Evolutionary conservation across 2,797 vertebrate genomes (phyloP).

Genomic region (Amblyopsis hoosieri): DNA sequence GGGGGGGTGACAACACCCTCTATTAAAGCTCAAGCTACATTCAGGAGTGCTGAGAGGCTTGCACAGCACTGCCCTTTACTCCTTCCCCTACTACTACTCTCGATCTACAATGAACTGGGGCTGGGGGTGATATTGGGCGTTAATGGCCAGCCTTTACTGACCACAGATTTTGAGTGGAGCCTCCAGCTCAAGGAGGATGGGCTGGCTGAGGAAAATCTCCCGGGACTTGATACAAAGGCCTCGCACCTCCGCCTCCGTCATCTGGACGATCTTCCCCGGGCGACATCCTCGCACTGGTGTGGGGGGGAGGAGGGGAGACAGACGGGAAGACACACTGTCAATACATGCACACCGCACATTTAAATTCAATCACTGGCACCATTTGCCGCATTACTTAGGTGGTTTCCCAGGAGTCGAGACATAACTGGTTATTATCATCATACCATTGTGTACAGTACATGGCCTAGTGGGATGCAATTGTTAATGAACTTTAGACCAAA

Average conservation of each 20-base stretch:
- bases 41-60: no score
- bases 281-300: constrained; percentile 95
- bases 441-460: constrained; percentile 5
- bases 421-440: background rate
- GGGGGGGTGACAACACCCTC: no score
- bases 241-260: constrained; percentile 97
- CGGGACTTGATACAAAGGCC: constrained; percentile 97
- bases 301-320: background rate
- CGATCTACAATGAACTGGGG: no score
- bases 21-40: no score
- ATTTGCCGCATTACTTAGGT: no score
- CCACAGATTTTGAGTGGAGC: constrained; percentile 98
- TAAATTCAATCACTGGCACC: background rate
- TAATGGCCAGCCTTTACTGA: constrained; percentile 58
- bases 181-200: constrained; percentile 97
- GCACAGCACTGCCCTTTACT: no score
- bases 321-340: background rate
- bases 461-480: background rate
- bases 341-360: background rate
- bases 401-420: background rate
- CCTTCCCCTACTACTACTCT: no score
- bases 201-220: constrained; percentile 98
- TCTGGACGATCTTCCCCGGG: constrained; percentile 98
- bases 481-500: constrained; percentile 24
- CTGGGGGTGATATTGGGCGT: background rate